Conservation (phyloP, 30 jellyfish, hydroid and myxozoan species). For the Chironex yamaguchii region DNA sequence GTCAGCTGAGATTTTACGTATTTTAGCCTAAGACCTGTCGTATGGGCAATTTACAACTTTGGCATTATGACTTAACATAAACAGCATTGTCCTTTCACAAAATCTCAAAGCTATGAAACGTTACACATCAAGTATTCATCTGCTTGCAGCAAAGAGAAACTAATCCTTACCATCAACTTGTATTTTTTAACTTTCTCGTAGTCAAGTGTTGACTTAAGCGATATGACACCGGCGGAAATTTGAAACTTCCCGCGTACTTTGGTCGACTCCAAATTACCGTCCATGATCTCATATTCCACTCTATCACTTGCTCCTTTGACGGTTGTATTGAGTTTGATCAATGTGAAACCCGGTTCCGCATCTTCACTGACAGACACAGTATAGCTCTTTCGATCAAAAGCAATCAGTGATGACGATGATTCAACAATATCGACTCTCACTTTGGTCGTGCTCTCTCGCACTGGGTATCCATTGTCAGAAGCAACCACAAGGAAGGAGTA, state of each 20-base stretch:
- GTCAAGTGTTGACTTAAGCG: slow-evolving; percentile 63
- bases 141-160: too few relatives aligned
- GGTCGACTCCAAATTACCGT: slow-evolving; percentile 82
- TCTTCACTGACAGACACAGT: slow-evolving; percentile 71
- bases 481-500: slow-evolving; percentile 88
- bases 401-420: slow-evolving; percentile 33
- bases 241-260: slow-evolving; percentile 72
- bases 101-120: too few relatives aligned
- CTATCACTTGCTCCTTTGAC: slow-evolving; percentile 13
- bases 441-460: slow-evolving; percentile 67
- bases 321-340: slow-evolving; percentile 42
- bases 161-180: slow-evolving; percentile 70
- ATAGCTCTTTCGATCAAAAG: slow-evolving; percentile 36
- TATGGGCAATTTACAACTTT: too few relatives aligned
- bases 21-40: too few relatives aligned
- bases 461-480: slow-evolving; percentile 98
- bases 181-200: slow-evolving; percentile 70
- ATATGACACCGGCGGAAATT: slow-evolving; percentile 68
- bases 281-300: slow-evolving; percentile 59
- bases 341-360: slow-evolving; percentile 47
- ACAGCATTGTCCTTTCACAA: too few relatives aligned
- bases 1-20: too few relatives aligned
- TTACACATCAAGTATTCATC: too few relatives aligned
- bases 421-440: slow-evolving; percentile 74
- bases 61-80: too few relatives aligned